Percentiles rank a stretch among this genome's conserved stretches.
Conservation (phyloP, 1,140 invertebrate genomes). For the Battus philenor region DNA sequence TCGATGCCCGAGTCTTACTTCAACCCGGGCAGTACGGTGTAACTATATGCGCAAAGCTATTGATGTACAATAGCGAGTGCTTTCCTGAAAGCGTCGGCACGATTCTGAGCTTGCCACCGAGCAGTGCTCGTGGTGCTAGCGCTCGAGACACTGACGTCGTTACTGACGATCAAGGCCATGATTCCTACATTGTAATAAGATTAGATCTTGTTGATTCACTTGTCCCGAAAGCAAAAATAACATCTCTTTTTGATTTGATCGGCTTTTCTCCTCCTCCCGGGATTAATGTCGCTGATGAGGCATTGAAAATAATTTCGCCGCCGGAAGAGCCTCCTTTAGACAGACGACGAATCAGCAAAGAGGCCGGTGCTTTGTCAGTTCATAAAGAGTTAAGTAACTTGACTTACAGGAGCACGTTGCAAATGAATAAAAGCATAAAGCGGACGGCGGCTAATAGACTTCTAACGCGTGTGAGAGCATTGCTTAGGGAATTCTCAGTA, state of each 20-base stretch:
- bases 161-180: conserved; percentile 44
- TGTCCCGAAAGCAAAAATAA: conserved; percentile 43
- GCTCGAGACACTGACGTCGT: conserved; percentile 42
- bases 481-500: conserved; percentile 54
- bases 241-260: conserved; percentile 39
- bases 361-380: conserved; percentile 53
- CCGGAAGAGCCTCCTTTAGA: conserved; percentile 43
- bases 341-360: conserved; percentile 43
- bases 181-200: conserved; percentile 42
- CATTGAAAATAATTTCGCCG: conserved; percentile 27
- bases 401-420: conserved; percentile 36
- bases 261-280: conserved; percentile 37
- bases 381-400: conserved; percentile 54
- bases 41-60: conserved; percentile 41
- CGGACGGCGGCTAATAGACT: conserved; percentile 57
- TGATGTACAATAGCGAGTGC: conserved; percentile 41
- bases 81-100: conserved; percentile 33
- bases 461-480: conserved; percentile 40
- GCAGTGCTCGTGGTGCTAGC: conserved; percentile 47
- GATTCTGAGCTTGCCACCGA: conserved; percentile 51
- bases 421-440: conserved; percentile 58
- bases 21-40: conserved; percentile 48
- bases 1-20: conserved; percentile 49
- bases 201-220: conserved; percentile 55
- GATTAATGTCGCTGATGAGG: conserved; percentile 24